Base-by-base conservation (phyloP, 92 coral and sea anemone species). In the Palythoa heliodiscus region DNA sequence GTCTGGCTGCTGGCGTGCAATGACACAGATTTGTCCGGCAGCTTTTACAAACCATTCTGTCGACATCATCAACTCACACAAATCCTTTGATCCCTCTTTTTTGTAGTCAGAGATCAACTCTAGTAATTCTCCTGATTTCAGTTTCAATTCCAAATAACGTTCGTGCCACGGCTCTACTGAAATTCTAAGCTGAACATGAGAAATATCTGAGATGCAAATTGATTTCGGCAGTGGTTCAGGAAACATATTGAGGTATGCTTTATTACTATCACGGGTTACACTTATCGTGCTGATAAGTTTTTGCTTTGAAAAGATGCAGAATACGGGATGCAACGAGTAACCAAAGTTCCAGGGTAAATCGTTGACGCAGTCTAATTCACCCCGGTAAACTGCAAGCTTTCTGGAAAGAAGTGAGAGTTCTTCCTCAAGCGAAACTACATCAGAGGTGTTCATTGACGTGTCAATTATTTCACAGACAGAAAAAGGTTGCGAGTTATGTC, bases 21-120 rank as follows among this genome's bases (percentile, higher is more conserved):
- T 75, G 54, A 93, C 67, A 81, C 94, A 91, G 77, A 93, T 74
- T 7, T 86, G 88, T 1, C 95, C 97, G 15, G 90, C 91, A 1
- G 89, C 90, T 84, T 93, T 93, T 7, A 93, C 95, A 77, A 93
- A 82, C 97, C 97, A 93, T 72, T 93, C 97, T 2, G 97, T 89
- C 9, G 95, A 61, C 52, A 87, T 86, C 97, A 93, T 93, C 75
- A 93, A 64, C 71, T 88, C 88, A 25, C 90, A 87, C 79, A 93
- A 82, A 55, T 87, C 91, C 38, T 52, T 81, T 39, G 89, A 80
- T 16, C 90, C 88, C 14, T 70, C 88, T n/a, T 69, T 80, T 47
- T 68, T 76, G 38, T 16, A 39, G 79, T 93, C 95, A 37, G 77
- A 86, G 19, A 92, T 68, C 38, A 93, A 86, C 12, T 88, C 82